Percentiles rank a stretch among this genome's conserved stretches.
Conservation (phyloP, 2,888 invertebrate species). For the Empis livida region DNA sequence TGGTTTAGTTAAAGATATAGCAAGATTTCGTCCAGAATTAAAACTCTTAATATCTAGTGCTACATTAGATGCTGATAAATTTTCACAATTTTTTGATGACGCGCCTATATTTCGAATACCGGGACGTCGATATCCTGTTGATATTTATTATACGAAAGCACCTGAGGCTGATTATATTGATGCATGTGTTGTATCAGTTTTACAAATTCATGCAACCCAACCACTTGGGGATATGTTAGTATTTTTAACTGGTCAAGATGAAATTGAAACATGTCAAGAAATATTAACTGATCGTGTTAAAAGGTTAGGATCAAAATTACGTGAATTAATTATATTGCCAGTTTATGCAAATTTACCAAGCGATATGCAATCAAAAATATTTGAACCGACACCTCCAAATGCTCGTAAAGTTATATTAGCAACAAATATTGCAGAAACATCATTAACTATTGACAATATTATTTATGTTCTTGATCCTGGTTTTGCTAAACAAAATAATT, state of each 20-base stretch:
- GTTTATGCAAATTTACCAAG: conserved; percentile 98
- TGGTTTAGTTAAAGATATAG: conserved; percentile 92
- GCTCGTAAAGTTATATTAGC: conserved; percentile 95
- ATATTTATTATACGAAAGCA: conserved; percentile 97
- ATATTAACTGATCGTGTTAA: conserved; percentile 81
- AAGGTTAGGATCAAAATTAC: conserved; percentile 83
- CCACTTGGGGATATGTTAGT: conserved; percentile 92
- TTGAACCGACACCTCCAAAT: conserved; percentile 92
- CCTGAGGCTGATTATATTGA: conserved; percentile 99
- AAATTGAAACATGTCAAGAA: conserved; percentile 83
- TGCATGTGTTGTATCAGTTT: conserved; percentile 90
- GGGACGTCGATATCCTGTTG: conserved; percentile 93
- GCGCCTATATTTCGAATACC: conserved; percentile 97
- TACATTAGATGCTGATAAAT: conserved; percentile 95
- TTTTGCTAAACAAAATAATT: conserved; percentile 97
- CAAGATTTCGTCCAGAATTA: conserved; percentile 82
- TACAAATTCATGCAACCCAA: conserved; percentile 98
- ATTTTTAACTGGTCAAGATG: conserved; percentile 89
- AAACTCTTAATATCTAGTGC: conserved; percentile 97
- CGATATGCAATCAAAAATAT: conserved; percentile 98
- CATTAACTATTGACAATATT: conserved; percentile 96
- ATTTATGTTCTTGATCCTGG: conserved; percentile 99
- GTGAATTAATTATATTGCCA: conserved; percentile 83
- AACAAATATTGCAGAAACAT: conserved; percentile 98
- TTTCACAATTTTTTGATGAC: conserved; percentile 95